Conservation (phyloP, 2,888 invertebrate species). For the Aromia moschata region DNA sequence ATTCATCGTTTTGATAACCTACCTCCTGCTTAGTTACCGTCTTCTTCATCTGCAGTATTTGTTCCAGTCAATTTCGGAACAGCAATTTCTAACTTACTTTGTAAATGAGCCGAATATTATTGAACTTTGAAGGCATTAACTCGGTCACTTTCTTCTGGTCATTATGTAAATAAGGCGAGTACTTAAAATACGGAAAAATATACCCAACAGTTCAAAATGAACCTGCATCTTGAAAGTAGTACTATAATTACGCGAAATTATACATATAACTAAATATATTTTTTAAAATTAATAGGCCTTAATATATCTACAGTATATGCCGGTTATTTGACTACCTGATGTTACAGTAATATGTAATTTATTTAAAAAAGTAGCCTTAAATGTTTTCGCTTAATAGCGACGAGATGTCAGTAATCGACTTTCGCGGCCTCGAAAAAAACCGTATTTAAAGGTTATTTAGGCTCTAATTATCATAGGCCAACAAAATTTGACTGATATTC, state of each 20-base stretch:
- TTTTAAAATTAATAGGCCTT: constrained; percentile 27
- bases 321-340: constrained; percentile 36
- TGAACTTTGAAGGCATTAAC: constrained; percentile 9
- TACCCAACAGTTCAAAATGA: constrained; percentile 10
- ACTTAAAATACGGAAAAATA: constrained; percentile 21
- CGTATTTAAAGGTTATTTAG: background rate
- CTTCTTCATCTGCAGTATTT: background rate
- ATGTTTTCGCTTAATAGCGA: constrained; percentile 31
- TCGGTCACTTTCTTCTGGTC: constrained; percentile 17
- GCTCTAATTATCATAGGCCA: background rate
- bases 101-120: background rate
- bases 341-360: constrained; percentile 35
- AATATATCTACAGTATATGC: constrained; percentile 32
- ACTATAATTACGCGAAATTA: constrained; percentile 23
- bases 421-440: constrained; percentile 8
- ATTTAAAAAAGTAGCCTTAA: constrained; percentile 28
- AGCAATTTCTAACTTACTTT: background rate
- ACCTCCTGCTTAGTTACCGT: no score
- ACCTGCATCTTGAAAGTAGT: constrained; percentile 20
- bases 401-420: constrained; percentile 23
- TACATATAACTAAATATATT: constrained; percentile 13
- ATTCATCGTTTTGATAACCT: no score
- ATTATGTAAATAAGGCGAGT: constrained; percentile 24
- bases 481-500: no score
- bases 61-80: background rate